These are phyloP conservation scores for Centruroides vittatus DNA, from an alignment of 1,140 invertebrate genomes.

Conservation along the genomic window DNA sequence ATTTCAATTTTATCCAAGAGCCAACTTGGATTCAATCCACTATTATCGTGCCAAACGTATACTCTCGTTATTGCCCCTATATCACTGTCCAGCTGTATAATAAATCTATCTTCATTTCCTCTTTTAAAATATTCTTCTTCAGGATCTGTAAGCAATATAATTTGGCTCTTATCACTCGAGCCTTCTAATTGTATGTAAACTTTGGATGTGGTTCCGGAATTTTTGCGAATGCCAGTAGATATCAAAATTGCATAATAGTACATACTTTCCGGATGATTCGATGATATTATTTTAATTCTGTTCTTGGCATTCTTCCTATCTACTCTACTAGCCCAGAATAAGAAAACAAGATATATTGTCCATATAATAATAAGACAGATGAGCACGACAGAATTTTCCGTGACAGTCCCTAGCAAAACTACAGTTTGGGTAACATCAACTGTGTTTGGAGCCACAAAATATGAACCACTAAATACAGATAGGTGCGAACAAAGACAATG, in stretches of 20 bases:
- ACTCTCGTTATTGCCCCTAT: neutral
- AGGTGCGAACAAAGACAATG: neutral
- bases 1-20: neutral
- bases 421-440: neutral
- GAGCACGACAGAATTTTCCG: neutral
- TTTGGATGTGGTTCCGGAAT: no score
- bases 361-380: neutral
- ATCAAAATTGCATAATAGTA: no score
- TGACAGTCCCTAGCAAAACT: neutral
- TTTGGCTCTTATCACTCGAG: no score
- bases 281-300: no score
- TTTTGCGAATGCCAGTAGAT: no score
- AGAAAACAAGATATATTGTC: neutral
- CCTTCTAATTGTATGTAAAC: no score
- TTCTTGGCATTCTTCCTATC: neutral
- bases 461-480: neutral
- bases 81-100: neutral
- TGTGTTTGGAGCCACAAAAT: neutral
- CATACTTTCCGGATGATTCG: no score
- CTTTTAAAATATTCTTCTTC: no score
- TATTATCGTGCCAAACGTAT: neutral
- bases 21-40: neutral
- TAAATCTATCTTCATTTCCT: no score
- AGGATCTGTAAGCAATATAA: no score
- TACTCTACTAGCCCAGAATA: neutral